phyloP scores from a whole-genome alignment of 2,888 invertebrate genomes.

The Scaptomyza cyrtandrae region DNA sequence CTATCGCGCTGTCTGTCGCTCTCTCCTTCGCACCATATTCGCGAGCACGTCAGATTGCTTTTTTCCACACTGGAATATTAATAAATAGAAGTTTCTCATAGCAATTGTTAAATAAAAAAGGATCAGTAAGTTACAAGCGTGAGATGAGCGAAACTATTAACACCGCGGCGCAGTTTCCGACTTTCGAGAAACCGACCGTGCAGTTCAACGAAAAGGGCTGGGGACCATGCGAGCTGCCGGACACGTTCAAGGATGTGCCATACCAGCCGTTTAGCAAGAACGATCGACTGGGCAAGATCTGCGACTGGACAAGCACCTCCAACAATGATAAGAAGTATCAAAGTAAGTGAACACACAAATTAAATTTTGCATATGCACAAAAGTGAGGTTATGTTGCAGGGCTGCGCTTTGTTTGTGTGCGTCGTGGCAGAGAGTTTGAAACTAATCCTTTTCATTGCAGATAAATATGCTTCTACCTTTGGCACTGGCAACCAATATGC shows the following conservation, averaged over 20 bases:
- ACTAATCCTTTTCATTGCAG: conserved; percentile 37
- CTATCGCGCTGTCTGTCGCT: conserved; percentile 34
- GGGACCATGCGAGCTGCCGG: conserved; percentile 99
- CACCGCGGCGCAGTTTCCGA: conserved; percentile 76
- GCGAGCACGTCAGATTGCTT: conserved; percentile 42
- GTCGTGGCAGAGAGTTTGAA: conserved; percentile 73
- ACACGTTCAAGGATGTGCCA: conserved; percentile 87
- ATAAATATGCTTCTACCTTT: conserved; percentile 96
- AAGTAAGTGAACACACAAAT: conserved; percentile 80
- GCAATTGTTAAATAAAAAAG: conserved; percentile 21
- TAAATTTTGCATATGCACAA: conserved; percentile 22
- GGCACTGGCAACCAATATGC: conserved; percentile 98
- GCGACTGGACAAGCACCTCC: conserved; percentile 98
- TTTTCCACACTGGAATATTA: conserved; percentile 31
- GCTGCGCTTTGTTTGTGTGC: conserved; percentile 49
- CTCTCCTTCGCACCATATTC: conserved; percentile 51
- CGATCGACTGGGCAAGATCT: conserved; percentile 98
- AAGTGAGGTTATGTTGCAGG: conserved; percentile 75
- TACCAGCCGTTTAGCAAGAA: conserved; percentile 99
- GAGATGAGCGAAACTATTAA: conserved; percentile 81
- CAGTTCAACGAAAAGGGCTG: conserved; percentile 89
- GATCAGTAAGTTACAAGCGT: conserved; percentile 24
- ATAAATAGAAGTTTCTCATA: conserved; percentile 15
- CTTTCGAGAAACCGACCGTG: conserved; percentile 82
- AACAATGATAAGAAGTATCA: conserved; percentile 98